A percentile compares a stretch with the other conserved stretches of the same genome.
Conservation (phyloP, 2,888 invertebrate species). For the Tetragonisca angustula region DNA sequence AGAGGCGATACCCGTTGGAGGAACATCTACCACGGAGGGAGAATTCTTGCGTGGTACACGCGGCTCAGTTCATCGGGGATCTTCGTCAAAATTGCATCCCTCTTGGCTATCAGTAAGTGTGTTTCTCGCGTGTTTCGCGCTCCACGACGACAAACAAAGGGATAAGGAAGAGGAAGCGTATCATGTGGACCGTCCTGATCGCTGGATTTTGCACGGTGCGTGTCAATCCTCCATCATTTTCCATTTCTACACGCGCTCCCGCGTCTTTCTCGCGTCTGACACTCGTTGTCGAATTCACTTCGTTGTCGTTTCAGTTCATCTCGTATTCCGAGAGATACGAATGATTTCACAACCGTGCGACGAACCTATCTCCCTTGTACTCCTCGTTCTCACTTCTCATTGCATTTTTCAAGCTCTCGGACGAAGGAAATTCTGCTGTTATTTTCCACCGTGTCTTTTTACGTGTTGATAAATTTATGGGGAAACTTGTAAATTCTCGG, state of each 20-base stretch:
- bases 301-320: background rate
- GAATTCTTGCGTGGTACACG: conserved; percentile 62
- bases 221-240: conserved; percentile 19
- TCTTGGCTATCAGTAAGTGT: conserved; percentile 28
- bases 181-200: conserved; percentile 80
- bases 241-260: background rate
- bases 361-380: background rate
- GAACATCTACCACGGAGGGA: conserved; percentile 67
- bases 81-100: conserved; percentile 79
- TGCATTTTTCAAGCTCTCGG: background rate
- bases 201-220: conserved; percentile 80
- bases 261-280: background rate
- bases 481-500: background rate
- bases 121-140: conserved; percentile 47
- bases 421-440: background rate
- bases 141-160: conserved; percentile 5
- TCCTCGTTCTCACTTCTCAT: background rate
- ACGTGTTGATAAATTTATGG: background rate
- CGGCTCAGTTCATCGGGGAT: conserved; percentile 79
- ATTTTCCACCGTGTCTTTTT: too few species aligned
- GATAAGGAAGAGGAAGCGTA: conserved; percentile 44
- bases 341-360: background rate
- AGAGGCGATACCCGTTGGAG: conserved; percentile 49
- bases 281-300: too few species aligned
- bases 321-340: background rate